Evolutionary conservation across 2,888 invertebrate genomes (phyloP), one percentile per base, ranked within the genome.

Genomic region (Herminia tarsipennalis): DNA sequence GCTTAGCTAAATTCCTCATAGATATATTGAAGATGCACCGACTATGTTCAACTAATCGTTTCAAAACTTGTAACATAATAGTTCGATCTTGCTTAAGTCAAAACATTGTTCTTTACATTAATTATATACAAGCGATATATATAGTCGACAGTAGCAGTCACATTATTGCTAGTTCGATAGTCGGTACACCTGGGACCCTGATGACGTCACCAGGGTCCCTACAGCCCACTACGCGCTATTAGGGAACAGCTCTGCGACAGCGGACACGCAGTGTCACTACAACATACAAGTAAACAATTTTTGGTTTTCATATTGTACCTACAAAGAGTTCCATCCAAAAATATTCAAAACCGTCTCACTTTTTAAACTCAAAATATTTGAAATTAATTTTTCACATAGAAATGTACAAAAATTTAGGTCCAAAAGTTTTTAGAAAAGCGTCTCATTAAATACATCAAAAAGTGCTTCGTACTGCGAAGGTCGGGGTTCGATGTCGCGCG

Each of bases 231-330:
- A n/a, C n/a, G 20, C 24, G 22, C 35, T 14, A 37, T 24, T 13
- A n/a, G 35, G 24, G 12, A 25, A 41, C 37, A 46, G 28, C 38
- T 43, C 13, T 29, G 43, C 33, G 46, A 44, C 55, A 49, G 36
- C 44, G 62, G 43, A 47, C 53, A 48, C 49, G 52, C 54, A 50
- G 48, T 50, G 60, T 64, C 69, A 78, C 78, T 76, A 78, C 75
- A 80, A 54, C 76, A 77, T 75, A 78, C 65, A 75, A 76, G 70
- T 72, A 77, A 81, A 76, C 73, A 78, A 60, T 85, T 84, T 88
- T 88, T 88, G 87, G 88, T 86, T 86, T 82, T 67, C 76, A 77
- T 77, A 75, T 82, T 80, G 81, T 80, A 75, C 70, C 69, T 77
- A 86, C 77, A 81, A 82, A 82, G 70, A 81, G 67, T 76, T 73